A percentile compares a stretch with the other conserved stretches of the same genome.
Evolutionary conservation across 1,140 invertebrate genomes (phyloP).

Genomic region (Lordiphosa clarofinis): DNA sequence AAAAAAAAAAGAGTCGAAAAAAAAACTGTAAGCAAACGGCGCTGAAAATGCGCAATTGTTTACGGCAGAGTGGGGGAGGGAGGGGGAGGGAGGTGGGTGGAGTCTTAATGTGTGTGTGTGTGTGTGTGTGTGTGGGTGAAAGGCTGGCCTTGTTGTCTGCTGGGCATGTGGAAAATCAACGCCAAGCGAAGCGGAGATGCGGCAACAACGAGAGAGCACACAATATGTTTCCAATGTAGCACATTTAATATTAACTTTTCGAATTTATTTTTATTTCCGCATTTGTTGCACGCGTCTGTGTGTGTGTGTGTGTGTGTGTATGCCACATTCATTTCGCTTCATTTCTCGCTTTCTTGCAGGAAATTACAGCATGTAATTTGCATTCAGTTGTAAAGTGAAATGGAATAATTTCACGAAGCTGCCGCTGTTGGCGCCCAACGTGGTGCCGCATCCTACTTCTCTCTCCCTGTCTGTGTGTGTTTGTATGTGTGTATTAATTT

Average conservation of each 20-base stretch:
- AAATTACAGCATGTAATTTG: conserved; percentile 78
- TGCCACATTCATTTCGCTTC: conserved; percentile 27
- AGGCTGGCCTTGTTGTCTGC: conserved; percentile 54
- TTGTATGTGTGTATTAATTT: conserved; percentile 64
- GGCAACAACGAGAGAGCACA: conserved; percentile 1
- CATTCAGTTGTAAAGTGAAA: conserved; percentile 78
- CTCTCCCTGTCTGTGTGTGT: conserved; percentile 5
- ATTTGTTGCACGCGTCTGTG: conserved; percentile 28
- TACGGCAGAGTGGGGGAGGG: conserved; percentile 30
- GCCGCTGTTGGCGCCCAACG: conserved; percentile 50
- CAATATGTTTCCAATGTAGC: conserved; percentile 76
- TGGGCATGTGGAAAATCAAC: conserved; percentile 74
- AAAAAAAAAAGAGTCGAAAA: conserved; percentile 26
- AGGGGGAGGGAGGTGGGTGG: conserved; percentile 9
- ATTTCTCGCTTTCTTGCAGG: conserved; percentile 76
- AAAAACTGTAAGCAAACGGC: conserved; percentile 72
- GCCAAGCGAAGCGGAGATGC: conserved; percentile 45
- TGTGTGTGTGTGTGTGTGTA: conserved; percentile 24
- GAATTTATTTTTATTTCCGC: conserved; percentile 77
- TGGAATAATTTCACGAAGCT: conserved; percentile 74
- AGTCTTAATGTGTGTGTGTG: too few relatives aligned
- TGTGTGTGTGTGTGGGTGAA: conserved; percentile 2
- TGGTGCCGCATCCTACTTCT: neutral
- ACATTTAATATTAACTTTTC: conserved; percentile 78
- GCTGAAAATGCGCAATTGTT: conserved; percentile 76